Conservation (phyloP, 1,140 invertebrate genomes). For the Macrostomum lignano region DNA sequence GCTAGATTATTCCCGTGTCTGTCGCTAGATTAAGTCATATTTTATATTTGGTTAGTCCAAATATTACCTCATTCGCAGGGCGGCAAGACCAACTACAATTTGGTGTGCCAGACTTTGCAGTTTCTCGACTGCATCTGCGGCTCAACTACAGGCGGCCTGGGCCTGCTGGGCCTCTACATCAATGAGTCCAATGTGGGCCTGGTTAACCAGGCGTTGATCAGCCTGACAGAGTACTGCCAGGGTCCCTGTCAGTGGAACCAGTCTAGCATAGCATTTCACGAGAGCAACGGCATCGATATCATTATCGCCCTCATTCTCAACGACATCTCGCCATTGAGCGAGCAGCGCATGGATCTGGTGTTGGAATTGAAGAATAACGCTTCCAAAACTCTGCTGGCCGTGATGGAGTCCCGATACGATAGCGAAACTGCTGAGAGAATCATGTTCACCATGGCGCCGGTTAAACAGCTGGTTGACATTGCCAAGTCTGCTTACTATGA, state of each 20-base stretch:
- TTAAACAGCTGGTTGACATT: conserved; percentile 44
- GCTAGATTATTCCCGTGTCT: too few relatives aligned
- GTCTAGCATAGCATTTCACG: conserved; percentile 79
- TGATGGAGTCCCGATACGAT: conserved; percentile 82
- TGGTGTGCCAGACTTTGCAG: conserved; percentile 86
- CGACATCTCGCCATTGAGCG: conserved; percentile 83
- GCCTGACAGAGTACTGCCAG: conserved; percentile 97
- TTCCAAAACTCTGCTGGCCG: conserved; percentile 74
- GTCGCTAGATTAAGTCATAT: too few relatives aligned
- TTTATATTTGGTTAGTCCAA: too few relatives aligned
- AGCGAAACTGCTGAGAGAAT: conserved; percentile 77
- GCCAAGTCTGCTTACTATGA: conserved; percentile 71
- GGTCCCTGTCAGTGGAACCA: conserved; percentile 88
- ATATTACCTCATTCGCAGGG: too few relatives aligned
- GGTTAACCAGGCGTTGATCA: conserved; percentile 89
- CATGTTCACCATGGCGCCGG: conserved; percentile 82
- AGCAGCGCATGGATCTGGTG: conserved; percentile 79
- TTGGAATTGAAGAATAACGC: conserved; percentile 93
- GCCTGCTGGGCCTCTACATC: conserved; percentile 76
- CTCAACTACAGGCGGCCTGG: conserved; percentile 85
- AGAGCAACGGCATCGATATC: conserved; percentile 91
- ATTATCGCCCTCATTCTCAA: conserved; percentile 85
- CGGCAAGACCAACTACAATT: conserved; percentile 77
- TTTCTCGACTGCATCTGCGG: conserved; percentile 97
- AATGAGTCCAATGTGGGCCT: conserved; percentile 84